Conservation (phyloP, 2,888 invertebrate genomes). For the Parnassius glacialis region DNA sequence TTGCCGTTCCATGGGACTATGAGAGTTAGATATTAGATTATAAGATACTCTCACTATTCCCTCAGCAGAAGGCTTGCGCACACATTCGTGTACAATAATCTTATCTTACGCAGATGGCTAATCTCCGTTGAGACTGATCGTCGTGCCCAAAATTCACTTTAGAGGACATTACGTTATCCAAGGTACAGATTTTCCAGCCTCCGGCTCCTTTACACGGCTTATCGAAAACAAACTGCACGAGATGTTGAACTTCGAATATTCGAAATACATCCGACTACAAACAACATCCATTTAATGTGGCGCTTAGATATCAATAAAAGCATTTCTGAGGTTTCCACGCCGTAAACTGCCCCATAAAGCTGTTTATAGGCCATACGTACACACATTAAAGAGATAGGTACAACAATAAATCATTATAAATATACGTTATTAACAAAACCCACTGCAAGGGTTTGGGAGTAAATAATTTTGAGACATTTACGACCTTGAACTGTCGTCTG, state of each 20-base stretch:
- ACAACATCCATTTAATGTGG: conserved; percentile 53
- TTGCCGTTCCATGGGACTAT: too few species aligned
- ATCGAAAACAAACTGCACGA: conserved; percentile 11
- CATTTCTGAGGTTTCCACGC: conserved; percentile 64
- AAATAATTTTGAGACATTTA: conserved; percentile 71
- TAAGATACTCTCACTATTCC: too few species aligned
- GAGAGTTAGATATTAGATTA: too few species aligned
- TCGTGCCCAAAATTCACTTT: too few species aligned
- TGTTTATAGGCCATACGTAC: conserved; percentile 70
- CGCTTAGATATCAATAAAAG: conserved; percentile 72
- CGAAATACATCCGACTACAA: conserved; percentile 38
- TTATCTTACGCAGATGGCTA: too few species aligned
- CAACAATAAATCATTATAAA: conserved; percentile 73
- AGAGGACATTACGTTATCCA: too few species aligned
- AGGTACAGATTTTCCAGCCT: not conserved
- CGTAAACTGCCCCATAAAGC: conserved; percentile 72
- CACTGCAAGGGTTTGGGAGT: conserved; percentile 58
- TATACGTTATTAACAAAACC: conserved; percentile 64
- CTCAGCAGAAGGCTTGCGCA: too few species aligned
- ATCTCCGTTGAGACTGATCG: too few species aligned
- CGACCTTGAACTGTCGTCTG: conserved; percentile 57
- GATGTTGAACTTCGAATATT: conserved; percentile 13
- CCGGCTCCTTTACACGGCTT: not conserved
- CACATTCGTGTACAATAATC: too few species aligned
- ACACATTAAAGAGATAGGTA: conserved; percentile 72